A percentile compares a stretch with the other conserved stretches of the same genome.
These are phyloP conservation scores for Nothoprocta pentlandii DNA, from an alignment of 2,113 vertebrate genomes.

Conservation along the genomic window DNA sequence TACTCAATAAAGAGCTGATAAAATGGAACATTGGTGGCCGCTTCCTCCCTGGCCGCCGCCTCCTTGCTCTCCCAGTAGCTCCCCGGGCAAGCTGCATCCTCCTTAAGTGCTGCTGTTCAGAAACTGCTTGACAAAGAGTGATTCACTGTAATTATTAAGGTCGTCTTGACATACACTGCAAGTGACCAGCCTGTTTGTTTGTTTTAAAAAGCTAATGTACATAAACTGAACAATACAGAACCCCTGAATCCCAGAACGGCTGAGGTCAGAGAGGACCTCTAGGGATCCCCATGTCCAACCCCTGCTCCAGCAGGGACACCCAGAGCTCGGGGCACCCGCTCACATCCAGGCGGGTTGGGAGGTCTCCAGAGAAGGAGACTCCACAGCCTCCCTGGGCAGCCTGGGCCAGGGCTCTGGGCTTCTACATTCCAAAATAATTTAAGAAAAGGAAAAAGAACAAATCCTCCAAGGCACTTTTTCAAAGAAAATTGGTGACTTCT, in stretches of 20 bases:
- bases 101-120: background rate
- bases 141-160: background rate
- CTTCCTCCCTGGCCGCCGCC: accelerated
- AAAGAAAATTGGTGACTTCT: accelerated
- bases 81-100: background rate
- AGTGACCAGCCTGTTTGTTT: background rate
- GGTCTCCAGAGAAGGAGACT: no score
- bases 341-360: no score
- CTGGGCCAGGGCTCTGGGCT: no score
- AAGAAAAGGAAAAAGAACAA: background rate
- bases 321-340: no score
- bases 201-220: background rate
- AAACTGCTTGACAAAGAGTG: background rate
- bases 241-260: no score
- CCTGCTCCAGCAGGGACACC: no score
- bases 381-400: no score
- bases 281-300: no score
- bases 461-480: background rate
- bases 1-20: accelerated
- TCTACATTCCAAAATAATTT: background rate
- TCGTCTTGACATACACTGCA: constrained; percentile 13
- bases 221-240: background rate
- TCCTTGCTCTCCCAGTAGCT: background rate
- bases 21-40: background rate
- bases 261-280: no score